Base-by-base conservation (phyloP, 2,797 vertebrate species). In the Numenius phaeopus region DNA sequence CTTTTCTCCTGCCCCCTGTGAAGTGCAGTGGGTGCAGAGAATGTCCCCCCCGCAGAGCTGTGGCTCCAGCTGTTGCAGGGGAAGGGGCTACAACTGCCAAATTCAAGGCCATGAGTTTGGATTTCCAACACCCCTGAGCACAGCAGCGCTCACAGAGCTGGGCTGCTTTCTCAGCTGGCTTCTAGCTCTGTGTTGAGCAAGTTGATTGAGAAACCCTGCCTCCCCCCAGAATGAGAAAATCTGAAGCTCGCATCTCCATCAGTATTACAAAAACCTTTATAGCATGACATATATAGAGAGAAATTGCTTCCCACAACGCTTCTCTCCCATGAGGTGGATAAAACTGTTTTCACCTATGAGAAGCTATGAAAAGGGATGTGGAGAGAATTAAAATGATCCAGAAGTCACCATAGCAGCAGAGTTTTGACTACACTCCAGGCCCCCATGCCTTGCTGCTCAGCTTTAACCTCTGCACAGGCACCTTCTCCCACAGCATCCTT, bases 381-480 rank as follows among this genome's bases (percentile, higher is more conserved):
- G 46, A 73, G 46, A 76, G 32, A 76, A 85, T 64, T 39, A 13
- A 66, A 69, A 57, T 21, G 10, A 78, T 55, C 21, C 29, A 46
- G 57, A 70, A 96, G 46, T 86, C 82, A 76, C 62, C 49, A 69
- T 7, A 78, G 57, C 70, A 78, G 64, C 71, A 76, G 62, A 81
- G 29, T n/a, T 87, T 84, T 83, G 70, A 67, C 84, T 82, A 50
- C 47, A 55, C 7, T 50, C 39, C 32, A 79, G 58, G 20, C 18
- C 46, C 23, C 19, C 0, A 1, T 40, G 39, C 47, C 67, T 76
- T 30, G 34, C 30, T 76, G 77, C 81, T 87, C 62, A 58, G 73
- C 54, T 89, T 61, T 49, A 95, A 76, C 58, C 50, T 55, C 66
- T 95, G 67, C 44, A 91, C 20, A 88, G 70, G 65, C 54, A 54